Evolutionary conservation across 30 jellyfish, hydroid and myxozoan genomes (phyloP).

Genomic region (Chrysaora quinquecirrha): DNA sequence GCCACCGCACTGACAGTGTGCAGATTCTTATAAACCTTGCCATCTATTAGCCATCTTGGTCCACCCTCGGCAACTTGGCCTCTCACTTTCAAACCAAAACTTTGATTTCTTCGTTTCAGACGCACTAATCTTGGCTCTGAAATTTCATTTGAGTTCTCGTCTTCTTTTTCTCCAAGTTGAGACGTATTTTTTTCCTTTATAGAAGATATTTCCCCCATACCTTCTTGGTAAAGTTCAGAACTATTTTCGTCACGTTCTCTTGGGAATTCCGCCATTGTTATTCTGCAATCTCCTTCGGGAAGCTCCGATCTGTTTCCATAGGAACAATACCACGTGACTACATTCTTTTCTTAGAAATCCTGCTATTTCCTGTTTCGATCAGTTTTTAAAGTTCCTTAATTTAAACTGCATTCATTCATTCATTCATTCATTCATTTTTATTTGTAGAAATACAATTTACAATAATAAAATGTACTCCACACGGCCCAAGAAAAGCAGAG

Average conservation of each 20-base stretch:
- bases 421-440: too few relatives aligned
- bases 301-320: too few relatives aligned
- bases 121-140: conserved; percentile 37
- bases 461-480: too few relatives aligned
- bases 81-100: conserved; percentile 63
- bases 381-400: too few relatives aligned
- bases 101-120: conserved; percentile 33
- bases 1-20: conserved; percentile 49
- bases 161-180: conserved; percentile 9
- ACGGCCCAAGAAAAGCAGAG: too few relatives aligned
- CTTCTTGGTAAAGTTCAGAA: neutral
- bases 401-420: too few relatives aligned
- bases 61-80: conserved; percentile 58
- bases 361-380: too few relatives aligned
- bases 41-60: conserved; percentile 65
- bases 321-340: too few relatives aligned
- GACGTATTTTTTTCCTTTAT: conserved; percentile 5
- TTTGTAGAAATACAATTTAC: too few relatives aligned
- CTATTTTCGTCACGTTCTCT: neutral
- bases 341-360: too few relatives aligned
- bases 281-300: too few relatives aligned
- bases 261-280: neutral
- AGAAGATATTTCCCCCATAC: too few relatives aligned
- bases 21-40: conserved; percentile 29
- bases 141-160: neutral